Percentiles rank a stretch among this genome's conserved stretches.
Evolutionary conservation across 2,797 vertebrate species (phyloP).

Genomic region (Etheostoma perlongum): DNA sequence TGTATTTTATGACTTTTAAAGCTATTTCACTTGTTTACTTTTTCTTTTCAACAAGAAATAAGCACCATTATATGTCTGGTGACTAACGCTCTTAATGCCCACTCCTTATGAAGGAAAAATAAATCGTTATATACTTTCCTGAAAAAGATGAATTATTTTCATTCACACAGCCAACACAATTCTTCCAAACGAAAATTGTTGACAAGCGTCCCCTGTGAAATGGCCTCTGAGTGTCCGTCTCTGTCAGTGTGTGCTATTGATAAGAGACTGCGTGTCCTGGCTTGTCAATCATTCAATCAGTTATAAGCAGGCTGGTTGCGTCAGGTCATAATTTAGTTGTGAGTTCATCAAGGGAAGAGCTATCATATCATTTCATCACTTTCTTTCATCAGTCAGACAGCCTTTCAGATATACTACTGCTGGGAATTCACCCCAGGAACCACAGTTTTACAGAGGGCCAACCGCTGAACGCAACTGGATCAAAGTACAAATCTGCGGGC

Average conservation of each 20-base stretch:
- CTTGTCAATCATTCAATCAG: slow-evolving; percentile 67
- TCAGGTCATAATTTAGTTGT: slow-evolving; percentile 66
- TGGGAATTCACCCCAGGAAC: slow-evolving; percentile 36
- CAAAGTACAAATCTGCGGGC: slow-evolving; percentile 39
- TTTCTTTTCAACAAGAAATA: no score
- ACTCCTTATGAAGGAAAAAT: neutral
- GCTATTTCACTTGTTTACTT: no score
- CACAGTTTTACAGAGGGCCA: slow-evolving; percentile 34
- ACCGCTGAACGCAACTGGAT: slow-evolving; percentile 34
- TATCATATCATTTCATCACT: slow-evolving; percentile 75
- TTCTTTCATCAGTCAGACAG: slow-evolving; percentile 69
- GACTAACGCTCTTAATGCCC: neutral
- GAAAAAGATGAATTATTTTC: neutral
- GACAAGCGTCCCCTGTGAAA: slow-evolving; percentile 53
- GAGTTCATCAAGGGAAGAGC: slow-evolving; percentile 66
- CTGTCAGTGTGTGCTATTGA: slow-evolving; percentile 62
- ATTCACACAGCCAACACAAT: neutral
- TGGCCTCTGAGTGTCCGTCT: slow-evolving; percentile 45
- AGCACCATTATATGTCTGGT: neutral
- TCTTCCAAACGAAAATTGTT: slow-evolving; percentile 53
- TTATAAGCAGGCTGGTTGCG: slow-evolving; percentile 50
- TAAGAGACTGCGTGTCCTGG: slow-evolving; percentile 55
- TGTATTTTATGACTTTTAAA: no score
- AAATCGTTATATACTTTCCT: neutral
- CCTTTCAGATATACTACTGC: slow-evolving; percentile 49